A percentile compares a stretch with the other conserved stretches of the same genome.
Evolutionary conservation across 2,888 invertebrate genomes (phyloP).

Genomic region (Crioceris asparagi): DNA sequence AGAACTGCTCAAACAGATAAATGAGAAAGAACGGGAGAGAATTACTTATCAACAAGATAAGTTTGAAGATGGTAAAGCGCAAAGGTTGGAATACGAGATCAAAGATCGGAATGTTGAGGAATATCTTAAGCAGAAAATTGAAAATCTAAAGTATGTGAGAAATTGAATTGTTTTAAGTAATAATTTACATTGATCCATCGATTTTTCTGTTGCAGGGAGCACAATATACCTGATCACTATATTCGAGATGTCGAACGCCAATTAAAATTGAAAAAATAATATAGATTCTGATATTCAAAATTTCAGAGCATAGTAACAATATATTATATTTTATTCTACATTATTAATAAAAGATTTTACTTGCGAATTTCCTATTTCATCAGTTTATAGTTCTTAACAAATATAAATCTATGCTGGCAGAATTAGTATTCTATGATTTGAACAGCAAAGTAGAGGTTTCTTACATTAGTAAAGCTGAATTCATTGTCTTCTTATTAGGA

Average conservation of each 20-base stretch:
- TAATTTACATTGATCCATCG: neutral
- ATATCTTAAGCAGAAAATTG: conserved; percentile 45
- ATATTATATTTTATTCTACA: too few relatives aligned
- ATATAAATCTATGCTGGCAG: too few relatives aligned
- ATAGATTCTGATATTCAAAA: neutral
- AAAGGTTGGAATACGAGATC: conserved; percentile 49
- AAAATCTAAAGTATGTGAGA: conserved; percentile 41
- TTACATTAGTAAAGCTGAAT: too few relatives aligned
- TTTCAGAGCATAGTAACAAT: too few relatives aligned
- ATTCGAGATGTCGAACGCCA: conserved; percentile 31
- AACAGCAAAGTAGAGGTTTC: too few relatives aligned
- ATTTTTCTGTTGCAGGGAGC: conserved; percentile 21
- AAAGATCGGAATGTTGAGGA: conserved; percentile 43
- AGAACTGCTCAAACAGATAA: conserved; percentile 57
- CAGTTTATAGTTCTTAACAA: too few relatives aligned
- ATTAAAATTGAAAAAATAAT: conserved; percentile 17
- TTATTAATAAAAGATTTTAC: too few relatives aligned
- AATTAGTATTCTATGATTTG: too few relatives aligned
- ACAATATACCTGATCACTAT: conserved; percentile 29
- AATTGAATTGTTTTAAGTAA: too few relatives aligned
- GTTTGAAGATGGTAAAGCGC: conserved; percentile 55
- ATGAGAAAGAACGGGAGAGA: conserved; percentile 56
- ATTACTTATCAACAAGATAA: conserved; percentile 50
- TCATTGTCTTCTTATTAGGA: too few relatives aligned
- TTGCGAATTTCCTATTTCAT: too few relatives aligned